Percentiles rank a stretch among this genome's conserved stretches.
Evolutionary conservation across 2,888 invertebrate species (phyloP).

Genomic region (Polydrusus cervinus): DNA sequence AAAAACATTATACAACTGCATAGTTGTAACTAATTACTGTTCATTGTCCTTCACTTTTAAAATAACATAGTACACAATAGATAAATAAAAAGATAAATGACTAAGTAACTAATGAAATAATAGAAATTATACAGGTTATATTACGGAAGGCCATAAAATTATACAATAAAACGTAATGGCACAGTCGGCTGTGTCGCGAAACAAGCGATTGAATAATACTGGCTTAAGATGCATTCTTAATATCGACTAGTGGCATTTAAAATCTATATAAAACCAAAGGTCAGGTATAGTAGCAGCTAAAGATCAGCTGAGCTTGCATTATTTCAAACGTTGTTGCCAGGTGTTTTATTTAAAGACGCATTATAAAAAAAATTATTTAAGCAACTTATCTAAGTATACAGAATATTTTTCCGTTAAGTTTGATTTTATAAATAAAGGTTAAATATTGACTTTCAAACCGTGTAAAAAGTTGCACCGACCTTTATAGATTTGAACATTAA

Average conservation of each 20-base stretch:
- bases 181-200: constrained; percentile 32
- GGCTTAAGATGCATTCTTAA: constrained; percentile 63
- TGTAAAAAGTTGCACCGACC: too few species aligned
- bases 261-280: constrained; percentile 61
- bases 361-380: not conserved
- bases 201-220: constrained; percentile 43
- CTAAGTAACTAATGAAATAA: constrained; percentile 35
- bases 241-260: constrained; percentile 70
- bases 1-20: too few species aligned
- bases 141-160: constrained; percentile 37
- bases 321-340: not conserved
- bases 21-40: too few species aligned
- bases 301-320: constrained; percentile 49
- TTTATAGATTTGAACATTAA: too few species aligned
- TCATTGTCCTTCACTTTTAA: constrained; percentile 8
- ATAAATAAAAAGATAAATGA: constrained; percentile 29
- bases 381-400: not conserved
- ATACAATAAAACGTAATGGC: constrained; percentile 40
- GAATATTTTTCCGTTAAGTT: too few species aligned
- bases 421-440: too few species aligned
- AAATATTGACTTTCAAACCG: too few species aligned
- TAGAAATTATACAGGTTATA: constrained; percentile 32
- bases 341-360: not conserved
- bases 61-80: constrained; percentile 9
- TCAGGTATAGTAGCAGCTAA: constrained; percentile 59